These are phyloP conservation scores for Nansenia antarctica DNA, from an alignment of 2,113 vertebrate species.

Conservation along the genomic window DNA sequence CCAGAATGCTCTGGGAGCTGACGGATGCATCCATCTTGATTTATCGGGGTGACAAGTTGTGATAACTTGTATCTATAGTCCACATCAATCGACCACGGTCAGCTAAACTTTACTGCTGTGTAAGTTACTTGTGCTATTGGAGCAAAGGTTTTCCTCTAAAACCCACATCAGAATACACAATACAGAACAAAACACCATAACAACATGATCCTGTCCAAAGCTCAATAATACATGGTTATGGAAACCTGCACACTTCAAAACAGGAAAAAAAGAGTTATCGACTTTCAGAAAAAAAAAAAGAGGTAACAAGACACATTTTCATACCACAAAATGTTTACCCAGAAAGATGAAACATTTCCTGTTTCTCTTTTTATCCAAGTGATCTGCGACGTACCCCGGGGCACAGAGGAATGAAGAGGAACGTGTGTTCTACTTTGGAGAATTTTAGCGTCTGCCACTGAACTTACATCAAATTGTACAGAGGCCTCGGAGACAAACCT, in stretches of 20 bases:
- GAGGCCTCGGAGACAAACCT: constrained; percentile 41
- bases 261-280: constrained; percentile 47
- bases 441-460: constrained; percentile 17
- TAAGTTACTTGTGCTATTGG: constrained; percentile 5
- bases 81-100: constrained; percentile 12
- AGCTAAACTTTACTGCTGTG: constrained; percentile 9
- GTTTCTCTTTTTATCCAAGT: constrained; percentile 23
- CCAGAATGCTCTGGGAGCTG: constrained; percentile 5
- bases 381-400: constrained; percentile 25
- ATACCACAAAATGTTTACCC: constrained; percentile 9
- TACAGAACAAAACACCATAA: neutral
- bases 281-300: constrained; percentile 27
- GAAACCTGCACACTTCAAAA: constrained; percentile 53
- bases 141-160: neutral
- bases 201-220: neutral
- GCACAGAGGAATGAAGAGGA: constrained; percentile 11
- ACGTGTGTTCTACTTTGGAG: constrained; percentile 32
- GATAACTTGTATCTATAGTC: constrained; percentile 24
- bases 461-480: constrained; percentile 36
- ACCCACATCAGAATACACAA: neutral
- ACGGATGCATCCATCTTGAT: constrained; percentile 39
- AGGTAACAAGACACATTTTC: constrained; percentile 35
- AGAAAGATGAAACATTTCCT: constrained; percentile 33
- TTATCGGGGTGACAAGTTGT: constrained; percentile 31
- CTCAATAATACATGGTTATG: neutral